Percentiles rank a stretch among this genome's conserved stretches.
phyloP scores from a whole-genome alignment of 2,888 invertebrate species.

The Macrosoma leucophasiata region DNA sequence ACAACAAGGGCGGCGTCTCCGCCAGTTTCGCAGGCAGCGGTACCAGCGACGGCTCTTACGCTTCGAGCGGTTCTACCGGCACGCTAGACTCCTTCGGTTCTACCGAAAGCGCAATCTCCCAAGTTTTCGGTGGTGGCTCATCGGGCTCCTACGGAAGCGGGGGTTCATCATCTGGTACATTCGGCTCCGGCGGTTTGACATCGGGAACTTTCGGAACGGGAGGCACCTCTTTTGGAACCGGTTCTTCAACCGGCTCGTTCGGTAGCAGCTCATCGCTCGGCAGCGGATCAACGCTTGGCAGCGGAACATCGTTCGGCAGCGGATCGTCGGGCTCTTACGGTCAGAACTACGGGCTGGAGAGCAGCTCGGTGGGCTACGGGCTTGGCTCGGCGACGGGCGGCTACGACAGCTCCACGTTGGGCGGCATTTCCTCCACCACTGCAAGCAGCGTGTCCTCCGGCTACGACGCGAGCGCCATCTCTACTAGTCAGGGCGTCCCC shows the following conservation, averaged over 20 bases:
- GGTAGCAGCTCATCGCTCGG: constrained; percentile 1
- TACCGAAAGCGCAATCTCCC: constrained; percentile 9
- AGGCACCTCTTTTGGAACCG: constrained; percentile 11
- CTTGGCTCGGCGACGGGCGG: too few relatives aligned
- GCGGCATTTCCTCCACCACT: constrained; percentile 21
- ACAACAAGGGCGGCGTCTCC: constrained; percentile 38
- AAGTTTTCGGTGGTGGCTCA: too few relatives aligned
- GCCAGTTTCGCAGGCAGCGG: constrained; percentile 21
- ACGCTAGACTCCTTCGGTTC: constrained; percentile 7
- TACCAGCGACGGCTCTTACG: constrained; percentile 7
- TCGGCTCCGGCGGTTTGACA: too few relatives aligned
- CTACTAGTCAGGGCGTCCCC: constrained; percentile 61
- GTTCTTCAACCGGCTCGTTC: constrained; percentile 10
- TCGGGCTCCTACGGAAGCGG: too few relatives aligned
- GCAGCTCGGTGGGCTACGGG: too few relatives aligned
- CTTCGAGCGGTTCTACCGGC: constrained; percentile 7
- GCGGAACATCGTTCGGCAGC: too few relatives aligned
- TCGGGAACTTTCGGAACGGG: too few relatives aligned
- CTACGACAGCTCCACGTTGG: too few relatives aligned
- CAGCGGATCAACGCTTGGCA: too few relatives aligned
- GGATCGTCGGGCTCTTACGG: constrained; percentile 10
- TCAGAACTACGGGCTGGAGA: too few relatives aligned
- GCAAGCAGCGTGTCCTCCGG: constrained; percentile 15
- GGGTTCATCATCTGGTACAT: too few relatives aligned
- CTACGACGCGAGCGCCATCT: constrained; percentile 38